Base-by-base conservation (phyloP, 1,140 invertebrate genomes). In the Agraylea sexmaculata region DNA sequence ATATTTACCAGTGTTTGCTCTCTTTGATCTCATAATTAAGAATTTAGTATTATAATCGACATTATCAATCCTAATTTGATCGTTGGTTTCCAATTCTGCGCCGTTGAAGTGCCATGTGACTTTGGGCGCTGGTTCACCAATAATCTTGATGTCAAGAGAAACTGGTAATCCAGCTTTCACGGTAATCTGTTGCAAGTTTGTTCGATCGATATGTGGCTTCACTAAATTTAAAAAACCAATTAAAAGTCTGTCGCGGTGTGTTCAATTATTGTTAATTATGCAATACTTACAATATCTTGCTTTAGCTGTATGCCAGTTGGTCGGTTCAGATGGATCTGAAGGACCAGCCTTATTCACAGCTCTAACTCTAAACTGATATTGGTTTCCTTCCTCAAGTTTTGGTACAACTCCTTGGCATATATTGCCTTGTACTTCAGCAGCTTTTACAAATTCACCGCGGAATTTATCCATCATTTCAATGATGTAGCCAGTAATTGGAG, bases 271-370 rank as follows among this genome's bases (percentile, higher is more conserved):
- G n/a, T n/a, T n/a, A n/a, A n/a, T n/a, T n/a, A 11, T 18, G 19
- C 31, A 43, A 44, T 51, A 81, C 83, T 83, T 67, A 88, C 85
- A 66, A 73, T 77, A 89, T 59, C 87, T 74, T 13, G 93, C 83
- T 61, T 95, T 96, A 33, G 92, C 92, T n/a, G 83, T 84, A 54
- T 96, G 90, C 58, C 89, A 87, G 58, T 87, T 86, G 21, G 91
- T 95, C 38, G 88, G 80, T 57, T 95, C 86, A 27, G 89, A 94
- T 5, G 95, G 90, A 54, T 95, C 90, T 15, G 93, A 93, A 32
- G 78, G 78, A 29, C 95, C 95, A 22, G 92, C 94, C 64, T 95
- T 95, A 64, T 99, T 99, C 0, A 93, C 71, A 25, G 95, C 95
- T 30, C 83, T 69, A 1, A 99, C 80, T 40, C 95, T 70, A 71